These are phyloP conservation scores for Andrena trimmerana DNA, from an alignment of 2,888 invertebrate genomes.

Conservation along the genomic window DNA sequence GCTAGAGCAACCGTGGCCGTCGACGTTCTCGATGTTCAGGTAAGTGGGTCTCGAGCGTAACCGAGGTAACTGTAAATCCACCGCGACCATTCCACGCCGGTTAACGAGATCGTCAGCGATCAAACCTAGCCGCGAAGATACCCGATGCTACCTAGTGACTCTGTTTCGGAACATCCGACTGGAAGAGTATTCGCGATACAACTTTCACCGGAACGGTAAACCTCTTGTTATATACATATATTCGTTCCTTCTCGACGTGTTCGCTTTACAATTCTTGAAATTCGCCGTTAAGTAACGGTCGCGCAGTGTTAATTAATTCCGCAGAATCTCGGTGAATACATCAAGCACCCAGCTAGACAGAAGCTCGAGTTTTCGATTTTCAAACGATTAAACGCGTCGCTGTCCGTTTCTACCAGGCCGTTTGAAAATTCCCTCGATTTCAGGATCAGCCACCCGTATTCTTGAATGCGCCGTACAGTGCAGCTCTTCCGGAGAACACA, in stretches of 20 bases:
- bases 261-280: constrained; percentile 9
- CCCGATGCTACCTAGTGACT: constrained; percentile 52
- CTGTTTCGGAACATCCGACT: constrained; percentile 36
- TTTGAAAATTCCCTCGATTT: not conserved
- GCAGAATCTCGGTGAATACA: not conserved
- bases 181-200: constrained; percentile 15
- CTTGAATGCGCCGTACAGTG: constrained; percentile 92
- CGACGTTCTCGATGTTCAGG: constrained; percentile 91
- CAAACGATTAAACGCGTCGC: not conserved
- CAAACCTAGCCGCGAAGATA: constrained; percentile 28
- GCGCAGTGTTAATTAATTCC: not conserved
- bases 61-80: constrained; percentile 54
- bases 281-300: constrained; percentile 17
- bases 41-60: constrained; percentile 68
- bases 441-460: constrained; percentile 94
- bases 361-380: not conserved
- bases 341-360: not conserved
- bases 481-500: constrained; percentile 91
- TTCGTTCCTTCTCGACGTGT: not conserved
- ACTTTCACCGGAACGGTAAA: constrained; percentile 47
- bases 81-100: constrained; percentile 32
- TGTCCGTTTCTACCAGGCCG: not conserved
- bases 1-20: constrained; percentile 91
- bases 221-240: not conserved
- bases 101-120: constrained; percentile 41